Conservation (phyloP, 1,140 invertebrate species). For the Tetramorium alpestre region DNA sequence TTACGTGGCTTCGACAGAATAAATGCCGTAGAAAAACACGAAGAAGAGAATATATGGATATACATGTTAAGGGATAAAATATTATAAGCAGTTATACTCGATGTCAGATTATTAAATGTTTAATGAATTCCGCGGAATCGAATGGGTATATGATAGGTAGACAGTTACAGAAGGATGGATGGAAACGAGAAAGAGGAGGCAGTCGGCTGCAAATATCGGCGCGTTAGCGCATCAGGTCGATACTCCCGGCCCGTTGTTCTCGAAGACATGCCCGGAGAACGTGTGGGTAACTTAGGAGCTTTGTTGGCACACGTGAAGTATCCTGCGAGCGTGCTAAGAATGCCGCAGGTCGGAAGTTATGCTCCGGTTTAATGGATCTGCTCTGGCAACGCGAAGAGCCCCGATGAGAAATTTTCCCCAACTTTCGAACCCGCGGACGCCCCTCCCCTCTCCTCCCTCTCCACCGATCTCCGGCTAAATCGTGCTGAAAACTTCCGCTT, state of each 20-base stretch:
- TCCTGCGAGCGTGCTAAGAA: slow-evolving; percentile 56
- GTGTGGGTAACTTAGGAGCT: slow-evolving; percentile 44
- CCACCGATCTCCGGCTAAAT: slow-evolving; percentile 15
- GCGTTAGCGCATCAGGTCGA: slow-evolving; percentile 40
- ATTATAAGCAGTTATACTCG: neutral
- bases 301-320: slow-evolving; percentile 52
- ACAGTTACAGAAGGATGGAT: neutral
- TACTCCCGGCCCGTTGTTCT: slow-evolving; percentile 43
- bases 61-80: slow-evolving; percentile 18
- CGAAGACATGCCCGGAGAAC: slow-evolving; percentile 25
- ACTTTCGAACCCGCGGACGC: slow-evolving; percentile 10
- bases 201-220: slow-evolving; percentile 41
- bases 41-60: neutral
- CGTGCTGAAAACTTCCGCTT: slow-evolving; percentile 23
- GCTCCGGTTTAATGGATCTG: slow-evolving; percentile 44
- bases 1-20: neutral
- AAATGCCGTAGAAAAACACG: neutral
- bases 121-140: slow-evolving; percentile 27
- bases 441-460: neutral
- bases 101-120: slow-evolving; percentile 7
- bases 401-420: slow-evolving; percentile 39
- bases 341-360: slow-evolving; percentile 47
- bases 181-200: neutral
- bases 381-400: slow-evolving; percentile 33
- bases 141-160: neutral